Base-by-base conservation (phyloP, 2,888 invertebrate species). In the Iselma pallidipennis region DNA sequence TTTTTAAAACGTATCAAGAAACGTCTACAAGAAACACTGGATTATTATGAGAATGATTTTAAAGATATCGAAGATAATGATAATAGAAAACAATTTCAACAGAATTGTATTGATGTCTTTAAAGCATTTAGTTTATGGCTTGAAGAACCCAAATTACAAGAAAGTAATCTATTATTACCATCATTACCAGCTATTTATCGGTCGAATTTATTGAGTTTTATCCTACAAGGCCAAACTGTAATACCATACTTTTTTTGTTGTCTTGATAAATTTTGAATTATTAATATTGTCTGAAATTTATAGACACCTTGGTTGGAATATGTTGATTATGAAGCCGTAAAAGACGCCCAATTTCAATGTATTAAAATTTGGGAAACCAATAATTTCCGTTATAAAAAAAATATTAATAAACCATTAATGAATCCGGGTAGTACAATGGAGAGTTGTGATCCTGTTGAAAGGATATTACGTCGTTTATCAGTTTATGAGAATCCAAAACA, bases 111-210 rank as follows among this genome's bases (percentile, higher is more conserved):
- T 49, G 48, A 50, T 31, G 57, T 42, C 28, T 56, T 75, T 58
- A 63, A 85, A 72, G 88, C 90, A 1, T 88, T 88, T 72, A 83
- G 83, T 0, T 80, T 92, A 16, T 94, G 94, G 94, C 79, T 94
- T 58, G 91, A 93, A 76, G 94, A 94, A 74, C 88, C 90, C 0
- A 83, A 88, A 61, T 82, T 94, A 2, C 91, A 91, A 76, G 89
- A 89, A 72, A 81, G 86, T 1, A 85, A 85, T 50, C 78, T 91
- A 19, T 87, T 88, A 77, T 80, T 90, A 54, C 87, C 88, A 29
- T 86, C 89, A 31, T 81, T 93, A 42, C 91, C 93, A 7, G 87
- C 89, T 0, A 89, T 91, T 71, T 94, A 91, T 75, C 87, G 89
- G 78, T 85, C 89, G 5, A 85, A 85, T 58, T 85, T 88, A 67